Percentiles rank a stretch among this genome's conserved stretches.
Conservation (phyloP, 2,888 invertebrate genomes). For the Hyles lineata region DNA sequence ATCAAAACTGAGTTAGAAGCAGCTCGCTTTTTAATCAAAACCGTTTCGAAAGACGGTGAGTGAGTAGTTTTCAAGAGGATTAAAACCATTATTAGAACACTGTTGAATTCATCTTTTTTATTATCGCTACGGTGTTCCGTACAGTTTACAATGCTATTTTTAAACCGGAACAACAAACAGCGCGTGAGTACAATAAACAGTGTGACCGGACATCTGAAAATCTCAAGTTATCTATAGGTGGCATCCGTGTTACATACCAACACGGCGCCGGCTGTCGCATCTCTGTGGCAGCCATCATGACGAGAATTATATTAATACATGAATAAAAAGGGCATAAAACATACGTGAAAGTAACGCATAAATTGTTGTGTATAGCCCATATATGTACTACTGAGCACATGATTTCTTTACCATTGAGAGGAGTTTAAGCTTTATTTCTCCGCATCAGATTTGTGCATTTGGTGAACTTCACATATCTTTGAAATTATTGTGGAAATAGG, state of each 20-base stretch:
- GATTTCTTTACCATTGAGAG: too few relatives aligned
- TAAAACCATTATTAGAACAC: background rate
- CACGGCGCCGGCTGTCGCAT: conserved; percentile 52
- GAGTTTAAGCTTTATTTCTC: too few relatives aligned
- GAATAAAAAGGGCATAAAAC: background rate
- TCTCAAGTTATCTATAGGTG: conserved; percentile 71
- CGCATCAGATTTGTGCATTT: too few relatives aligned
- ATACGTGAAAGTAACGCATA: background rate
- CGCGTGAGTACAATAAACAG: background rate
- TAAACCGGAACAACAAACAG: background rate
- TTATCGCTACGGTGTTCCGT: background rate
- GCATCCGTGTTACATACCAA: conserved; percentile 69
- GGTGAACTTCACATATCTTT: too few relatives aligned
- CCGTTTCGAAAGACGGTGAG: too few relatives aligned
- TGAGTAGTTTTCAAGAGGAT: background rate
- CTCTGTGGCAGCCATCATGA: conserved; percentile 56
- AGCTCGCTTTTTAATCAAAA: too few relatives aligned
- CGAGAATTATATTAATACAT: background rate
- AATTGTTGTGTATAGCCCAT: background rate
- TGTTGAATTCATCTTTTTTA: background rate
- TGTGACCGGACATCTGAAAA: conserved; percentile 49
- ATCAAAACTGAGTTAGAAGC: too few relatives aligned
- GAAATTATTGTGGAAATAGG: too few relatives aligned
- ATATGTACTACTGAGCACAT: too few relatives aligned
- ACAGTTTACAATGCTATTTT: background rate